Conservation (phyloP, 2,888 invertebrate genomes). For the Clepsis dumicolana region DNA sequence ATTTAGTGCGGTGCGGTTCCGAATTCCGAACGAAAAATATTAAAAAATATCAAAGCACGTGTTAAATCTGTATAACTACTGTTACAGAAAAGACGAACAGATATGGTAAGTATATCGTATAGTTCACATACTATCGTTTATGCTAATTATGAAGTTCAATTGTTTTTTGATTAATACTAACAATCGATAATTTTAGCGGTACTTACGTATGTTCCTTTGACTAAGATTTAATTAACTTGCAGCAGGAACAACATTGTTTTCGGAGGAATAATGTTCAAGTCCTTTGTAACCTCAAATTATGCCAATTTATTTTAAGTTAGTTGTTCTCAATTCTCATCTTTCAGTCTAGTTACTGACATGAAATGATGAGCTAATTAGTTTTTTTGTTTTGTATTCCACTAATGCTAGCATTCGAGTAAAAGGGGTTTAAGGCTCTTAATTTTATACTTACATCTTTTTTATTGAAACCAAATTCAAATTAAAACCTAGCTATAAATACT, state of each 20-base stretch:
- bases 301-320: not conserved
- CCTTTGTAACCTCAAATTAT: not conserved
- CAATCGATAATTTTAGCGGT: conserved; percentile 8
- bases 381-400: too few relatives aligned
- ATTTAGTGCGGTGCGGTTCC: not conserved
- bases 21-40: too few relatives aligned
- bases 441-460: too few relatives aligned
- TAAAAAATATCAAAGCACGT: conserved; percentile 34
- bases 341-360: too few relatives aligned
- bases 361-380: too few relatives aligned
- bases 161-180: conserved; percentile 4
- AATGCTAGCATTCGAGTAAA: too few relatives aligned
- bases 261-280: not conserved
- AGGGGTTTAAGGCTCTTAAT: too few relatives aligned
- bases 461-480: too few relatives aligned
- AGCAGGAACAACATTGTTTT: not conserved
- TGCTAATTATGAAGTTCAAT: not conserved
- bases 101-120: conserved; percentile 22
- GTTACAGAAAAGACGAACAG: not conserved
- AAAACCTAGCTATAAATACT: too few relatives aligned
- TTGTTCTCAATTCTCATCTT: not conserved
- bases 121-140: not conserved
- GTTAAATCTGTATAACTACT: conserved; percentile 13
- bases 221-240: not conserved
- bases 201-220: not conserved